These are phyloP conservation scores for Drosophila funebris DNA, from an alignment of 1,140 invertebrate species.

Conservation along the genomic window DNA sequence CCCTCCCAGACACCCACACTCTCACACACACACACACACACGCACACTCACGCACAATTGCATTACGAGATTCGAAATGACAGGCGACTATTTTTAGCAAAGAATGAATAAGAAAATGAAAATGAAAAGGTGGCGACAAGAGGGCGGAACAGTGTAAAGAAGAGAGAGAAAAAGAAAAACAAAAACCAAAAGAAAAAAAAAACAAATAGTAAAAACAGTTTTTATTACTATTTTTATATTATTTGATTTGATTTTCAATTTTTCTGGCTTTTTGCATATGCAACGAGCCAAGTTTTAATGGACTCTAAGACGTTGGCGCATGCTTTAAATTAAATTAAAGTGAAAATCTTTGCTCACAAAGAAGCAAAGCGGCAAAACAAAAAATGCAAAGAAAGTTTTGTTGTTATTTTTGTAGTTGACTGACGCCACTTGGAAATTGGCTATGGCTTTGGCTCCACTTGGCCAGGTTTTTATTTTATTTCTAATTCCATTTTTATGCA, in stretches of 20 bases:
- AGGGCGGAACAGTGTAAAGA: neutral
- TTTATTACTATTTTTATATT: slow-evolving; percentile 49
- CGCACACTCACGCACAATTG: neutral
- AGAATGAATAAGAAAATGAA: neutral
- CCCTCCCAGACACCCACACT: neutral
- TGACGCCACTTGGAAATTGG: slow-evolving; percentile 50
- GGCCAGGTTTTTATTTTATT: slow-evolving; percentile 24
- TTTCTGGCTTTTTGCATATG: slow-evolving; percentile 65
- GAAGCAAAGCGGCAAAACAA: neutral
- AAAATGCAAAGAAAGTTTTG: slow-evolving; percentile 71
- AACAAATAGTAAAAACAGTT: slow-evolving; percentile 26
- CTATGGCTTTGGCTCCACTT: slow-evolving; percentile 42
- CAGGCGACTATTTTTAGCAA: slow-evolving; percentile 37
- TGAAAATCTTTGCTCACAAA: slow-evolving; percentile 68
- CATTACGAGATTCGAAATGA: slow-evolving; percentile 17
- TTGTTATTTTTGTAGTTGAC: slow-evolving; percentile 35
- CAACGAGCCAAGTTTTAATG: slow-evolving; percentile 58
- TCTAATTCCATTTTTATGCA: slow-evolving; percentile 37
- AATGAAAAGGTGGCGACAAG: neutral
- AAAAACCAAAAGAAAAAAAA: slow-evolving; percentile 41
- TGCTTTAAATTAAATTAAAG: slow-evolving; percentile 81
- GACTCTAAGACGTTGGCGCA: slow-evolving; percentile 48
- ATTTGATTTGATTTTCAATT: slow-evolving; percentile 40
- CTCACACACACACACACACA: neutral
- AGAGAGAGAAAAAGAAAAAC: slow-evolving; percentile 48